Conservation (phyloP, 2,797 vertebrate species). For the Aplochiton taeniatus region DNA sequence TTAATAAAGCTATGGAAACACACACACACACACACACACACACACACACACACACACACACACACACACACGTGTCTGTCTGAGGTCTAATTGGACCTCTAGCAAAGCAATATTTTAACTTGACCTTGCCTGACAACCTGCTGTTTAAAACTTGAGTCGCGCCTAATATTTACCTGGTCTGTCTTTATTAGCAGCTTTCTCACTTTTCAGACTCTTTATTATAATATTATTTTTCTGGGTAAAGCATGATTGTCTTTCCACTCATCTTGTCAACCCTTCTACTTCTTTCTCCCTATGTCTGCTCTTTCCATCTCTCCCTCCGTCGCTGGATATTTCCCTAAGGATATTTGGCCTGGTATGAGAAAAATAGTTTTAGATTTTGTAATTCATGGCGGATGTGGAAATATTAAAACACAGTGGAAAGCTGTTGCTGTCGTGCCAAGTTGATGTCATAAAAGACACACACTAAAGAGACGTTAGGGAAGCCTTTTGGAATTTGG, state of each 20-base stretch:
- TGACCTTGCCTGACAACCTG: background rate
- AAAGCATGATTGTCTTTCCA: background rate
- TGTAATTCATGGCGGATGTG: slow-evolving; percentile 41
- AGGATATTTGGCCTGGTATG: background rate
- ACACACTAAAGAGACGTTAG: slow-evolving; percentile 61
- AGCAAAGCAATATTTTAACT: slow-evolving; percentile 3
- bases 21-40: background rate
- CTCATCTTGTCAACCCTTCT: background rate
- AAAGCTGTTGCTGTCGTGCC: slow-evolving; percentile 52
- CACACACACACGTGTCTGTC: slow-evolving; percentile 29
- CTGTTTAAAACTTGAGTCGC: too few relatives aligned
- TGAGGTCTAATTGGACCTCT: too few relatives aligned
- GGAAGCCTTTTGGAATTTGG: slow-evolving; percentile 68
- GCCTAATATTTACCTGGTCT: too few relatives aligned
- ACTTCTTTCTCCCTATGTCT: background rate
- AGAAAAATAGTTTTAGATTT: background rate
- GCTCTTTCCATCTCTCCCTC: background rate
- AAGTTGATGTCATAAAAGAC: slow-evolving; percentile 48
- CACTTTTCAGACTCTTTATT: too few relatives aligned
- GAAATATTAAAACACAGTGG: slow-evolving; percentile 53
- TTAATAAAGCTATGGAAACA: background rate
- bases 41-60: slow-evolving; percentile 10
- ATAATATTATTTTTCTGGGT: too few relatives aligned
- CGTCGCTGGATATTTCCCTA: background rate
- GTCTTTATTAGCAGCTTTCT: too few relatives aligned